Evolutionary conservation across 2,113 vertebrate genomes (phyloP).

Genomic region (Rhinopomastus cyanomelas): DNA sequence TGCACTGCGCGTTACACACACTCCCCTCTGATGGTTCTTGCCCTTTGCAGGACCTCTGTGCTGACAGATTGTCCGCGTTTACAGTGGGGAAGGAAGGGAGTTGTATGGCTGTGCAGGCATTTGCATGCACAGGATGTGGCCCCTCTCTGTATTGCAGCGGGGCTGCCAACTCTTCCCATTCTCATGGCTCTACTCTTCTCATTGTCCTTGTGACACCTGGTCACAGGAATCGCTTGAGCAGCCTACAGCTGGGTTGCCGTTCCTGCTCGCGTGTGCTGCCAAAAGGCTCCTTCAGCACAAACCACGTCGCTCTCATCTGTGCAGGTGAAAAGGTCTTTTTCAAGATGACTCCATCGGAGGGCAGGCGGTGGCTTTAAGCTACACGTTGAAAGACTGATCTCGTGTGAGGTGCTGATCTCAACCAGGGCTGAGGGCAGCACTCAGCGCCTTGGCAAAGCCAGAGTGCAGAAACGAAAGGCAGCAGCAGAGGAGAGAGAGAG

Average conservation of each 20-base stretch:
- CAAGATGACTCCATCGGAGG: background rate
- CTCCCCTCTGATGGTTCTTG: background rate
- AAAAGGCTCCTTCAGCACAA: background rate
- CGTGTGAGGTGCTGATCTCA: background rate
- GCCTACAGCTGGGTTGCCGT: background rate
- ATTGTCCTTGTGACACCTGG: constrained; percentile 33
- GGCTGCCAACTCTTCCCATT: background rate
- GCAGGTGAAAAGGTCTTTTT: constrained; percentile 16
- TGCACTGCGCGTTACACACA: background rate
- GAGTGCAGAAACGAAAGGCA: background rate
- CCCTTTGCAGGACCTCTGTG: background rate
- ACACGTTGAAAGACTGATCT: background rate
- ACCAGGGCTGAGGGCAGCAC: background rate
- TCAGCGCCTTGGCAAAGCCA: background rate
- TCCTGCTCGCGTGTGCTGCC: background rate
- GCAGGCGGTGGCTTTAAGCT: background rate
- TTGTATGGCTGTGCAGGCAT: background rate
- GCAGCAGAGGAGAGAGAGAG: background rate
- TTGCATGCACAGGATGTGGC: background rate
- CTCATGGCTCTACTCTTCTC: background rate
- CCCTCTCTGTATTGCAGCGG: background rate
- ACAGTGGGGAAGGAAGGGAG: background rate
- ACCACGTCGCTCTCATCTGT: background rate
- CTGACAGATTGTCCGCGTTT: background rate
- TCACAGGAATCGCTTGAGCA: background rate